These are phyloP conservation scores for Saccostrea cuccullata DNA, from an alignment of 1,140 invertebrate genomes.

Conservation along the genomic window DNA sequence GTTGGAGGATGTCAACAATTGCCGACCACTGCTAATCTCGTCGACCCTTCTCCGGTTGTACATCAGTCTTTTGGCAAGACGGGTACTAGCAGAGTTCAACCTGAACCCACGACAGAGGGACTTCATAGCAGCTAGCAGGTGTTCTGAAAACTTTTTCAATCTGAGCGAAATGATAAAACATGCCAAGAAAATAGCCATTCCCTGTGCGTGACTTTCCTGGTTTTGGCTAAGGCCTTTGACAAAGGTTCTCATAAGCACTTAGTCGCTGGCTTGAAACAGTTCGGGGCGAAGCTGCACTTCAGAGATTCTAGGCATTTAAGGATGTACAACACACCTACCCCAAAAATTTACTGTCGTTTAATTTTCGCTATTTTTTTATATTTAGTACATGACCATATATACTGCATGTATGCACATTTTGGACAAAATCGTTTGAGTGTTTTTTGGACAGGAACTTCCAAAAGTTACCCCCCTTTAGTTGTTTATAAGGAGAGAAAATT, in stretches of 20 bases:
- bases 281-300: conserved; percentile 42
- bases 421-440: no score
- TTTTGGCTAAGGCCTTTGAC: conserved; percentile 73
- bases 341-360: no score
- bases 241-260: conserved; percentile 68
- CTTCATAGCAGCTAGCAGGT: conserved; percentile 56
- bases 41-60: conserved; percentile 52
- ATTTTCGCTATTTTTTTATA: no score
- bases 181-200: conserved; percentile 41
- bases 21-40: conserved; percentile 63
- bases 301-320: no score
- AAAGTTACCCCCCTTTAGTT: no score
- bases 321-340: no score
- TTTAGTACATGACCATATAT: no score
- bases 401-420: no score
- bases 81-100: background rate
- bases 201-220: conserved; percentile 53
- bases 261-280: conserved; percentile 40
- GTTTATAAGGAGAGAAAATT: no score
- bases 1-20: conserved; percentile 59
- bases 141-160: conserved; percentile 48
- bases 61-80: conserved; percentile 45
- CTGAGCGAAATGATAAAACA: conserved; percentile 41
- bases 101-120: conserved; percentile 53
- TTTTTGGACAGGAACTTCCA: no score